Conservation (phyloP, 2,113 vertebrate species). For the Pipra filicauda region DNA sequence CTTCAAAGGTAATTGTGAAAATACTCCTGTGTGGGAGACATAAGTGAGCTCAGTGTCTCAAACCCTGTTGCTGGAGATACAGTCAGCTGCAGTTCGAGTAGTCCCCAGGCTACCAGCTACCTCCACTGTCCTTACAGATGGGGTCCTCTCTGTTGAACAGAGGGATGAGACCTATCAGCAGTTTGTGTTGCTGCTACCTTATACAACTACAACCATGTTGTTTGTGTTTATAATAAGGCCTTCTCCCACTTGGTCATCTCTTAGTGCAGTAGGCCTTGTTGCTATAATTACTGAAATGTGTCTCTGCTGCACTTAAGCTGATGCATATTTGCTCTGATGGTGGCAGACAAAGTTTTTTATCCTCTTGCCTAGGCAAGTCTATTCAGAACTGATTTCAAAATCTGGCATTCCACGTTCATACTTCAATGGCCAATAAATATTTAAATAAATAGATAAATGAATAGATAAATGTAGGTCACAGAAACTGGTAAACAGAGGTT, state of each 20-base stretch:
- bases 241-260: background rate
- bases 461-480: background rate
- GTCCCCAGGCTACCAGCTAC: background rate
- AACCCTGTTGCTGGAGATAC: background rate
- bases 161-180: background rate
- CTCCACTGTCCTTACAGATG: background rate
- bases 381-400: background rate
- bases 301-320: background rate
- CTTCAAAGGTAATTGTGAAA: background rate
- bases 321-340: accelerated
- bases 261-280: background rate
- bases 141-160: background rate
- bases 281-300: background rate
- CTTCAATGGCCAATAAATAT: background rate
- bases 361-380: background rate
- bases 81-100: background rate
- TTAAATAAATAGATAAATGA: background rate
- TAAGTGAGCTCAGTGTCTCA: background rate
- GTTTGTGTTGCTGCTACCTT: background rate
- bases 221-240: background rate
- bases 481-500: background rate
- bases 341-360: background rate
- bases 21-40: background rate
- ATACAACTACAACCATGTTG: background rate
- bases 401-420: background rate